Percentiles rank a stretch among this genome's conserved stretches.
Conservation (phyloP, 2,797 vertebrate genomes). For the Xerus rutilus region DNA sequence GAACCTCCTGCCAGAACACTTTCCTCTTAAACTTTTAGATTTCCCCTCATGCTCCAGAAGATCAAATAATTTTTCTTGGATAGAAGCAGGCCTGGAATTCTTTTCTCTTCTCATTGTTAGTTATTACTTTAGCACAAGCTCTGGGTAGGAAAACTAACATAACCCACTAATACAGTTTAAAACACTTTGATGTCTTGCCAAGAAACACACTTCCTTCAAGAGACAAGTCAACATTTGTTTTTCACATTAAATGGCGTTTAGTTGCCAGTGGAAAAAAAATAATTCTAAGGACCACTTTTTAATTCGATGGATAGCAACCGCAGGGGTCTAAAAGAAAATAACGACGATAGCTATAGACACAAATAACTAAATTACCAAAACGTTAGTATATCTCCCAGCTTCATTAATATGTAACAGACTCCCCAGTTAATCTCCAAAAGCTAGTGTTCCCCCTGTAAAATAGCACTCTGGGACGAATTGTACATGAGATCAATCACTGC, state of each 20-base stretch:
- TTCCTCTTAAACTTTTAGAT: conserved; percentile 50
- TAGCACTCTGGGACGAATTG: conserved; percentile 93
- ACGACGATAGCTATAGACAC: conserved; percentile 90
- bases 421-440: conserved; percentile 93
- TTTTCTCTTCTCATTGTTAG: background rate
- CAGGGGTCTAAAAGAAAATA: conserved; percentile 92
- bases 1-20: background rate
- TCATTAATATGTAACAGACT: conserved; percentile 93
- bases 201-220: conserved; percentile 89
- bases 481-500: conserved; percentile 93
- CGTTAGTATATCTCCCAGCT: conserved; percentile 91
- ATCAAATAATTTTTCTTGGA: conserved; percentile 45
- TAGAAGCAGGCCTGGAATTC: conserved; percentile 27
- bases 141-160: conserved; percentile 85
- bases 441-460: conserved; percentile 92
- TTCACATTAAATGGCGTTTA: conserved; percentile 92
- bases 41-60: background rate
- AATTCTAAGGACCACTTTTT: conserved; percentile 91
- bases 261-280: conserved; percentile 89
- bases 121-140: conserved; percentile 80
- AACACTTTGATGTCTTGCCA: conserved; percentile 90
- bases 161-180: conserved; percentile 86
- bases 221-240: conserved; percentile 93
- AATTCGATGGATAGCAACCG: conserved; percentile 92
- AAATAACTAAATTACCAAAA: conserved; percentile 94